A percentile compares a stretch with the other conserved stretches of the same genome.
Conservation (phyloP, 2,888 invertebrate species). For the Leptothorax acervorum region DNA sequence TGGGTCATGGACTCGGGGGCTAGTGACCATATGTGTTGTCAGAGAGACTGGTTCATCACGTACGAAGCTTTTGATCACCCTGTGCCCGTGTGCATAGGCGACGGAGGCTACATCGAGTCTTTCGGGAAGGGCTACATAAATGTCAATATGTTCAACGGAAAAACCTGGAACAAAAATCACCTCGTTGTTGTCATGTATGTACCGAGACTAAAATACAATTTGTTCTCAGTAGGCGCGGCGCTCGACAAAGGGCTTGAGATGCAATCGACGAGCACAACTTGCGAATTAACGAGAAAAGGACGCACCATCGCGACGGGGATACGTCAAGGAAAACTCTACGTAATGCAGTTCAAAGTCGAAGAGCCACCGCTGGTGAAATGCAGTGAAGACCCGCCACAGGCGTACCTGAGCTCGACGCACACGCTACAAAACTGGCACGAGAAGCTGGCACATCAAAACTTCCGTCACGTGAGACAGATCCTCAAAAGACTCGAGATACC, state of each 20-base stretch:
- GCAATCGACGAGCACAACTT: constrained; percentile 47
- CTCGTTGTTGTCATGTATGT: constrained; percentile 55
- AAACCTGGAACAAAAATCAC: constrained; percentile 58
- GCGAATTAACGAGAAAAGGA: constrained; percentile 49
- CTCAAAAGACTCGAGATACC: constrained; percentile 12
- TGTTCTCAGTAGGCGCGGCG: constrained; percentile 16
- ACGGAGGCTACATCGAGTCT: constrained; percentile 56
- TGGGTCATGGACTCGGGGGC: constrained; percentile 66
- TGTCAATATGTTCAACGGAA: constrained; percentile 61
- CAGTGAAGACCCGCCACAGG: neutral
- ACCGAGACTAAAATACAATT: constrained; percentile 59
- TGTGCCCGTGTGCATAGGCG: constrained; percentile 52
- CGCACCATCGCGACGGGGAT: constrained; percentile 40
- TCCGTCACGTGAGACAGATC: constrained; percentile 42
- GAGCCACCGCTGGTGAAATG: neutral
- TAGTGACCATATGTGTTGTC: constrained; percentile 64
- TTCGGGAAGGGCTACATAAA: constrained; percentile 62
- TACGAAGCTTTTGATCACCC: constrained; percentile 25
- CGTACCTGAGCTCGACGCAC: too few relatives aligned
- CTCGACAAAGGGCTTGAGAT: constrained; percentile 61
- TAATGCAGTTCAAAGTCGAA: constrained; percentile 56
- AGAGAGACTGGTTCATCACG: constrained; percentile 58
- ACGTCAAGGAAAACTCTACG: constrained; percentile 54
- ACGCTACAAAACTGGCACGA: constrained; percentile 55
- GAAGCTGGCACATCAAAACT: constrained; percentile 62